Percentiles rank a stretch among this genome's conserved stretches.
phyloP scores from a whole-genome alignment of 1,140 invertebrate species.

The Halictus rubicundus region DNA sequence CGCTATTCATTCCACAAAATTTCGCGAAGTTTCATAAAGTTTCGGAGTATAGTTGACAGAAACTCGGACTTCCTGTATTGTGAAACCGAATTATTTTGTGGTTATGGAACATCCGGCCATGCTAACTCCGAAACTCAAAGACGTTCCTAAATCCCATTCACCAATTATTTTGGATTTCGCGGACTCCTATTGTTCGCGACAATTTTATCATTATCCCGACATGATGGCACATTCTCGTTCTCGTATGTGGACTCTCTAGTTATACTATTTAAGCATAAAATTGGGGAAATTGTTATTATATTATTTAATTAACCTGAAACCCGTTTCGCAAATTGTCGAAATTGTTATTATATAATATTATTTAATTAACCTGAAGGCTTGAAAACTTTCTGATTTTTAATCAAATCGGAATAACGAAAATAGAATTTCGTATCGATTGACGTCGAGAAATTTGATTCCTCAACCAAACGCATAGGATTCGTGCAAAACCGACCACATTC shows the following conservation, averaged over 20 bases:
- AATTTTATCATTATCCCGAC: slow-evolving; percentile 12
- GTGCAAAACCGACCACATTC: too few species aligned
- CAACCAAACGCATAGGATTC: too few species aligned
- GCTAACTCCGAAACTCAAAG: not conserved
- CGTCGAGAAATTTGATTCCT: too few species aligned
- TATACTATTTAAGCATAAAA: not conserved
- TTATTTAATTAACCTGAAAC: not conserved
- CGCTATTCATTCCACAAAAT: too few species aligned
- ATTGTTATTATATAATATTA: too few species aligned
- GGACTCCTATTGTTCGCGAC: slow-evolving; percentile 11
- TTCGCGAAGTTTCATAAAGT: too few species aligned
- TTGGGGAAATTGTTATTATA: too few species aligned
- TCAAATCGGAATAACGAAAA: too few species aligned
- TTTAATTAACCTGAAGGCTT: not conserved
- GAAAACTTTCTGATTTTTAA: too few species aligned
- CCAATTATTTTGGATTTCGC: slow-evolving; percentile 16
- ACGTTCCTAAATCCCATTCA: slow-evolving; percentile 27
- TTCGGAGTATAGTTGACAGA: not conserved
- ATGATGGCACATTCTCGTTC: not conserved
- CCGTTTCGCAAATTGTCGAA: not conserved
- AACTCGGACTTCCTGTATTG: not conserved
- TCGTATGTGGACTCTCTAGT: not conserved
- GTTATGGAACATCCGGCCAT: not conserved
- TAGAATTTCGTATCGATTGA: too few species aligned
- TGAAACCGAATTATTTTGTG: not conserved